phyloP scores from a whole-genome alignment of 2,888 invertebrate species.

The Chymomyza amoena region DNA sequence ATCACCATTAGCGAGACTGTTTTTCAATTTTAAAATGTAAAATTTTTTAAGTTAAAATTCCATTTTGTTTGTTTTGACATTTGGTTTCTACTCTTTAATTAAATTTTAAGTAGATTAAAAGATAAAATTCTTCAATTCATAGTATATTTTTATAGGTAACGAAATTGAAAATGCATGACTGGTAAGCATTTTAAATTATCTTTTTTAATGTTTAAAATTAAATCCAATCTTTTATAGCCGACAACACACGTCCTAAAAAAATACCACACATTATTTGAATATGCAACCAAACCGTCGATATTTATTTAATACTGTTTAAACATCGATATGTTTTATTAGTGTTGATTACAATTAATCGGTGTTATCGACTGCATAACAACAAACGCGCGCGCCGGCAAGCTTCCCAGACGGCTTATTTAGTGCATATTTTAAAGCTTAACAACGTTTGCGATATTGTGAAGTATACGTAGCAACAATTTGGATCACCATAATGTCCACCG shows the following conservation, averaged over 20 bases:
- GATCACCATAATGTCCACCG: conserved; percentile 20
- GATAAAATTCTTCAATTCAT: too few species aligned
- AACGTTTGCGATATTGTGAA: neutral
- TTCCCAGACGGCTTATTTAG: neutral
- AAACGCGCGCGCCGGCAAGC: neutral
- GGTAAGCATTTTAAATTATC: too few species aligned
- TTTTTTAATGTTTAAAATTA: neutral
- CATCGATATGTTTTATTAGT: conserved; percentile 21
- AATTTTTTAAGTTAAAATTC: too few species aligned
- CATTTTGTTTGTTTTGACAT: too few species aligned
- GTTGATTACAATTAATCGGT: neutral
- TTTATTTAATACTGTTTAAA: neutral
- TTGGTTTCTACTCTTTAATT: too few species aligned
- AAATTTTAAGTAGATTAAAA: too few species aligned
- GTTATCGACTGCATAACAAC: neutral
- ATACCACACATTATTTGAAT: too few species aligned
- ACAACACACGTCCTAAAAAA: neutral
- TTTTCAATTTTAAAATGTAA: too few species aligned
- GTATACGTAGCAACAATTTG: neutral
- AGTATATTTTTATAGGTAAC: too few species aligned
- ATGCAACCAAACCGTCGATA: neutral
- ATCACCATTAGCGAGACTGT: too few species aligned
- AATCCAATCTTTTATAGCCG: neutral
- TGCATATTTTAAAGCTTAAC: neutral
- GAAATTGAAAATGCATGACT: too few species aligned